Percentiles rank a stretch among this genome's conserved stretches.
phyloP scores from a whole-genome alignment of 2,797 vertebrate genomes.

The Eulemur albifrons region DNA sequence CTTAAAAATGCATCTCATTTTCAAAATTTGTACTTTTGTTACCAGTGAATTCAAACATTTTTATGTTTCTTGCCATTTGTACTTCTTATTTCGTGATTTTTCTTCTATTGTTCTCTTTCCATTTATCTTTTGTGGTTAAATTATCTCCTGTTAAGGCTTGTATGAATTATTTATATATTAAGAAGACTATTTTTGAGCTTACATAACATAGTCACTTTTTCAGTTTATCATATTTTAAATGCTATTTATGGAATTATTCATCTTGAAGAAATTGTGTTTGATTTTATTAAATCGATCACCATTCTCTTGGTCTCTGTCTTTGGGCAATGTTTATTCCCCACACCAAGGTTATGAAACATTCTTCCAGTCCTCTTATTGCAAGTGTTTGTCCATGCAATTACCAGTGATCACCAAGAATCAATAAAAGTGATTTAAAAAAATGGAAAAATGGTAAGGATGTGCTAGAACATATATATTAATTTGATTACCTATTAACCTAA shows the following conservation, averaged over 20 bases:
- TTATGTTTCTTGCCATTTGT: neutral
- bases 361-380: neutral
- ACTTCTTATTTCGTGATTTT: neutral
- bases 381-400: neutral
- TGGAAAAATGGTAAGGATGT: neutral
- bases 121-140: neutral
- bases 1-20: neutral
- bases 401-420: neutral
- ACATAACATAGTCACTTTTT: neutral
- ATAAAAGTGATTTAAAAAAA: neutral
- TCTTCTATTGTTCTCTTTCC: neutral
- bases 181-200: neutral
- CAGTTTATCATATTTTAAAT: neutral
- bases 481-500: neutral
- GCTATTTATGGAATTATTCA: neutral
- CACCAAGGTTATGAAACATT: neutral
- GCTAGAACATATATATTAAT: neutral
- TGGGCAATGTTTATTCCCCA: neutral
- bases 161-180: neutral
- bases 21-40: neutral
- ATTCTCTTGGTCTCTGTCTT: neutral
- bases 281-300: neutral
- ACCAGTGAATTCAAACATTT: neutral
- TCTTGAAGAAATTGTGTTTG: neutral
- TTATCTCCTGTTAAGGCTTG: neutral